Base-by-base conservation (phyloP, 2,797 vertebrate species). In the Tamandua tetradactyla region DNA sequence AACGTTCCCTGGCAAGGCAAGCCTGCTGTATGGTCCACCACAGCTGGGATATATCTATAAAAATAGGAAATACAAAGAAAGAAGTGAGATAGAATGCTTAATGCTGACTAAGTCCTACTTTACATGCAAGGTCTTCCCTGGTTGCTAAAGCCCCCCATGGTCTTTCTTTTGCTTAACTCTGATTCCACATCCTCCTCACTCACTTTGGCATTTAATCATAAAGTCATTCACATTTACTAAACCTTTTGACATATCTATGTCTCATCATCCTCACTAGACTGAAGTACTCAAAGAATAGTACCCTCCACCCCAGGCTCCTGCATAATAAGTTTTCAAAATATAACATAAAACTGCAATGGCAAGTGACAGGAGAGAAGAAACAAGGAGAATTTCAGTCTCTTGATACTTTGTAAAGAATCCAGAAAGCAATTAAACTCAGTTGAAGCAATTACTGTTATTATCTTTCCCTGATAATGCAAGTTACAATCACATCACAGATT, bases 21-120 rank as follows among this genome's bases (percentile, higher is more conserved):
- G 42, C 99, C 99, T 95, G 98, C 99, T 1, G 99, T 99, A 96
- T 99, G 99, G 98, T 99, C 99, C 90, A 99, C 99, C n/a, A 99
- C 98, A 47, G 99, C 99, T 79, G 99, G 99, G 95, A 99, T 99
- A 97, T 99, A 99, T 98, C 99, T 99, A 97, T 1, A 86, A 1
- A 96, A 94, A 97, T 10, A 97, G 49, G 49, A 7, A 59, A 52
- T 5, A n/a, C 69, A 85, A 30, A 76, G 71, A 74, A 27, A 89
- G 20, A 49, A 44, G 57, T 87, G 42, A 96, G 47, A 86, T 25
- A 71, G 57, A 30, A 49, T 5, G 18, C 30, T 15, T 35, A 11
- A 1, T 7, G 18, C 59, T 18, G 22, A 35, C 57, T 71, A 5
- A 83, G 42, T 32, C n/a, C 14, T 9, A 9, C 32, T 18, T 40